A percentile compares a stretch with the other conserved stretches of the same genome.
Evolutionary conservation across 2,888 invertebrate genomes (phyloP).

Genomic region (Clitarchus hookeri): DNA sequence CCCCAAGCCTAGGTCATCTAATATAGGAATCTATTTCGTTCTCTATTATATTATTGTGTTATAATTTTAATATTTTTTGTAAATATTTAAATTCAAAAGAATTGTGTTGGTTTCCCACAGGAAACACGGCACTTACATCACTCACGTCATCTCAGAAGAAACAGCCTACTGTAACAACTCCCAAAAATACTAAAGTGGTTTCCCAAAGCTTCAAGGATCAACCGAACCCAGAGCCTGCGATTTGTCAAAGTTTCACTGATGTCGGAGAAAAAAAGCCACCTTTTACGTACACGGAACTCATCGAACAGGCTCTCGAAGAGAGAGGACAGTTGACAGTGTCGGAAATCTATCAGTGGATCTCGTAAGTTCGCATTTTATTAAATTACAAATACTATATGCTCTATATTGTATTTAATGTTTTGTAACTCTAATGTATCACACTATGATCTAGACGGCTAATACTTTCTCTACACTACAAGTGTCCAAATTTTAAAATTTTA

Average conservation of each 20-base stretch:
- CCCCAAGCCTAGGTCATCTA: too few species aligned
- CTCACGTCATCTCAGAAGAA: not conserved
- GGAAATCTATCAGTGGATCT: conserved; percentile 91
- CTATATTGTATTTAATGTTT: not conserved
- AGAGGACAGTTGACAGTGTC: conserved; percentile 87
- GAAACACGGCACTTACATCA: not conserved
- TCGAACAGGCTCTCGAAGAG: conserved; percentile 84
- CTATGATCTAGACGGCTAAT: not conserved
- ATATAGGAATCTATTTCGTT: too few species aligned
- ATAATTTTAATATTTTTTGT: not conserved
- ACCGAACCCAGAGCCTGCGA: not conserved
- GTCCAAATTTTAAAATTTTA: too few species aligned
- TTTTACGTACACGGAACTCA: conserved; percentile 88
- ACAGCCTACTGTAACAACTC: not conserved
- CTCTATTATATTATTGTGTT: too few species aligned
- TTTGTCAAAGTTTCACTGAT: not conserved
- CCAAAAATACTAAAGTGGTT: not conserved
- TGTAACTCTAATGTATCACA: not conserved
- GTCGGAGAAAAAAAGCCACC: conserved; percentile 75
- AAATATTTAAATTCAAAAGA: not conserved
- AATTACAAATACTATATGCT: not conserved
- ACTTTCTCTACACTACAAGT: too few species aligned
- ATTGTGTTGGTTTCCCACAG: conserved; percentile 48
- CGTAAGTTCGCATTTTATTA: conserved; percentile 65
- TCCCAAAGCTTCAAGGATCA: not conserved